Conservation (phyloP, 2,888 invertebrate genomes). For the Tholera decimalis region DNA sequence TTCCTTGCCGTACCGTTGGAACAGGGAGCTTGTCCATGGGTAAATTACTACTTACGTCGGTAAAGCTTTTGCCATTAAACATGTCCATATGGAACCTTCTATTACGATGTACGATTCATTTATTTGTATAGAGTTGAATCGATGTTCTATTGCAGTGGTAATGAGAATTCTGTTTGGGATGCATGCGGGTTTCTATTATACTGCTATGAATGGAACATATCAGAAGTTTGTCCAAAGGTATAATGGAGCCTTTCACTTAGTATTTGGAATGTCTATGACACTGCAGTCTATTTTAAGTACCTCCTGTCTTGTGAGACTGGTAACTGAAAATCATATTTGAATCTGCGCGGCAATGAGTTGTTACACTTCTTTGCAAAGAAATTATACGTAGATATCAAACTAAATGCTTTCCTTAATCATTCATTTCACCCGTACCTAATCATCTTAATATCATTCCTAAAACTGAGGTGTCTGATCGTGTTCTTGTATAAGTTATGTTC, state of each 20-base stretch:
- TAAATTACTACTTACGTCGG: slow-evolving; percentile 74
- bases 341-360: background rate
- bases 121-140: slow-evolving; percentile 24
- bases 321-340: background rate
- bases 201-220: background rate
- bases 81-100: slow-evolving; percentile 39
- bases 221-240: background rate
- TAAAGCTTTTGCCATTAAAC: slow-evolving; percentile 59
- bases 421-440: background rate
- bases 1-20: slow-evolving; percentile 77
- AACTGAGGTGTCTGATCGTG: background rate
- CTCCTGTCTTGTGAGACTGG: too few species aligned
- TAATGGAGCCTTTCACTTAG: background rate
- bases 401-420: background rate
- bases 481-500: slow-evolving; percentile 38
- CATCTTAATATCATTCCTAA: background rate
- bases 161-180: slow-evolving; percentile 26
- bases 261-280: background rate
- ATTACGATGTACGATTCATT: slow-evolving; percentile 33
- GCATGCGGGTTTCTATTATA: slow-evolving; percentile 21
- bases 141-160: slow-evolving; percentile 18
- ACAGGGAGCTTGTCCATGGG: slow-evolving; percentile 71
- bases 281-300: background rate
- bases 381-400: background rate
- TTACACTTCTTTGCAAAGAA: background rate